Conservation (phyloP, 1,140 invertebrate species). For the Colletes latitarsis region DNA sequence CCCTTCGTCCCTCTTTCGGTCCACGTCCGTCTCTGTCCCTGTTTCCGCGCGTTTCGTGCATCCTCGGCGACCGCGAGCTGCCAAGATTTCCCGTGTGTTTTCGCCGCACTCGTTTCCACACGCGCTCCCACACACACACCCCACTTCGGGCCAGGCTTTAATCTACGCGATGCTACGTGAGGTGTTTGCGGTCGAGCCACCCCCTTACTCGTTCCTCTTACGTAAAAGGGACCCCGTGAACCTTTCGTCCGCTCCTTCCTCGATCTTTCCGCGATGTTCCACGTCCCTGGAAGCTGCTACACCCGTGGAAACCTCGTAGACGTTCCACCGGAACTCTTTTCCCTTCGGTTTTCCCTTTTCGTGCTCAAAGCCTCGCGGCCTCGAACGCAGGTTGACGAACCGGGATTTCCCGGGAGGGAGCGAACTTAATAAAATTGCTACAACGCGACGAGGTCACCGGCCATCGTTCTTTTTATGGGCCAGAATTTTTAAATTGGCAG, state of each 20-base stretch:
- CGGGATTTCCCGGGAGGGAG: neutral
- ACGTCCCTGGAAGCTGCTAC: too few relatives aligned
- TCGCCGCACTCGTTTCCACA: conserved; percentile 38
- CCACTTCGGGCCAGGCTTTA: conserved; percentile 60
- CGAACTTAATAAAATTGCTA: conserved; percentile 3
- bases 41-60: conserved; percentile 20
- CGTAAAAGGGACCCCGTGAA: neutral
- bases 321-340: neutral
- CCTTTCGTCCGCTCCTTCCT: neutral
- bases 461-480: too few relatives aligned
- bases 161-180: conserved; percentile 74
- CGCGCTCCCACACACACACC: conserved; percentile 25
- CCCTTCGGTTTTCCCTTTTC: neutral
- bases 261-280: neutral
- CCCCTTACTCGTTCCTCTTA: neutral
- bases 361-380: neutral
- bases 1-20: neutral
- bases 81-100: conserved; percentile 74
- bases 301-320: neutral
- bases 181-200: conserved; percentile 67
- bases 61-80: conserved; percentile 47
- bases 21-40: neutral
- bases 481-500: too few relatives aligned
- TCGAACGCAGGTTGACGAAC: neutral
- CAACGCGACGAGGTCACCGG: too few relatives aligned